Conservation (phyloP, 2,888 invertebrate genomes). For the Ennomos quercinarius region DNA sequence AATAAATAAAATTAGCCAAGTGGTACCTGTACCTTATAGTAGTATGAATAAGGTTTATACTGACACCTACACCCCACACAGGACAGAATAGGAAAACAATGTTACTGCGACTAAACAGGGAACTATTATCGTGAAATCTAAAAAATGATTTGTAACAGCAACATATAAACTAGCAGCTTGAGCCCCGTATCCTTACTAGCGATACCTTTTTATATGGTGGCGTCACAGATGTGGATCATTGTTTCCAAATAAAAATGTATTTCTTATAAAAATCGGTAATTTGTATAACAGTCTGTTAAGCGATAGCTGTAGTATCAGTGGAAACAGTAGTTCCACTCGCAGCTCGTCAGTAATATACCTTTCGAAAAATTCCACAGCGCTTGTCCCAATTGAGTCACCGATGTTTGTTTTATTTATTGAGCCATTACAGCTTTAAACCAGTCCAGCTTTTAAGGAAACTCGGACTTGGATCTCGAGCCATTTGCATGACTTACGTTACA, state of each 20-base stretch:
- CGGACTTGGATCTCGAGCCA: conserved; percentile 1
- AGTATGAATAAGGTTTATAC: too few relatives aligned
- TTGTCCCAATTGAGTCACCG: conserved; percentile 3
- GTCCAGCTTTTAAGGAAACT: conserved; percentile 11
- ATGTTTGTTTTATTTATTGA: not conserved
- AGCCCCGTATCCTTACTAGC: not conserved
- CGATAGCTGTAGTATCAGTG: too few relatives aligned
- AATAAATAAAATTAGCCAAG: not conserved
- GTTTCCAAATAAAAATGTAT: too few relatives aligned
- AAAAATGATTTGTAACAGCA: too few relatives aligned
- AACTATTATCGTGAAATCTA: not conserved
- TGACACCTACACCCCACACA: too few relatives aligned
- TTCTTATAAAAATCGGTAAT: too few relatives aligned
- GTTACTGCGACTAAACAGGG: not conserved
- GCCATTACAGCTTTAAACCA: conserved; percentile 8
- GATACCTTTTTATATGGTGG: conserved; percentile 8
- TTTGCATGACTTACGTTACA: conserved; percentile 1
- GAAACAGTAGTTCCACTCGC: not conserved
- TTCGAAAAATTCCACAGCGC: conserved; percentile 10
- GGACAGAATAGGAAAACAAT: not conserved
- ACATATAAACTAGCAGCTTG: not conserved
- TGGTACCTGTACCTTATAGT: too few relatives aligned
- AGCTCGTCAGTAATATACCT: not conserved
- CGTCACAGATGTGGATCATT: not conserved
- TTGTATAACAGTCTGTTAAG: too few relatives aligned